Base-by-base conservation (phyloP, 2,888 invertebrate genomes). In the Cybosia mesomella region DNA sequence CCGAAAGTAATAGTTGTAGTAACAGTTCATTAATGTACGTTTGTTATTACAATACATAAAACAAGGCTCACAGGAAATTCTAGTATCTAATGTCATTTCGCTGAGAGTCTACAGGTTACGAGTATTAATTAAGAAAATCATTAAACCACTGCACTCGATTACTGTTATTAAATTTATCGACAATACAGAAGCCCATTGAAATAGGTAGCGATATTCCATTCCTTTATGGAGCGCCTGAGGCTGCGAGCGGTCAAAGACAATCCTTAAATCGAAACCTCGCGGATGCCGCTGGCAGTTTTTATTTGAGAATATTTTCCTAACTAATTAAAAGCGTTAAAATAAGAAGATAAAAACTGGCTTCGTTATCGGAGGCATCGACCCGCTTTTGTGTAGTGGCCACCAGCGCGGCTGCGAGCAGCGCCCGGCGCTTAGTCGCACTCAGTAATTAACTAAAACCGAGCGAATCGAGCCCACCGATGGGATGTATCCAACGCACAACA, bases 301-400 rank as follows among this genome's bases (percentile, higher is more conserved):
- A 91, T 92, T 94, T 92, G 92, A 93, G 91, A 92, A 94, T 94
- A 94, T 94, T 95, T 95, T 94, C 94, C 94, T 94, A 93, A 94
- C 94, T 94, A 94, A 94, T 95, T 95, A 95, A 95, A 94, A 93
- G 92, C 93, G 93, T 93, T 89, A 88, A 93, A 95, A 94, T 93
- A 94, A 93, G 93, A 94, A 91, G 91, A 94, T 91, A 90, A 92
- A 92, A 92, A 91, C 90, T 86, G 84, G 90, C 87, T 91, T 92
- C 92, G 93, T 93, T 95, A 95, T 95, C 94, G 93, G 90, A 89
- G 93, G 89, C 93, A 95, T 95, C 94, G 94, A 92, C 91, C 92
- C 91, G 91, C 92, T 92, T 89, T 92, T 94, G 92, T 93, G 90
- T 89, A 85, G 89, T 87, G 94, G 91, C 94, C 93, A 94, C 91